A percentile compares a stretch with the other conserved stretches of the same genome.
Conservation (phyloP, 2,113 vertebrate species). For the Ellobius talpinus region DNA sequence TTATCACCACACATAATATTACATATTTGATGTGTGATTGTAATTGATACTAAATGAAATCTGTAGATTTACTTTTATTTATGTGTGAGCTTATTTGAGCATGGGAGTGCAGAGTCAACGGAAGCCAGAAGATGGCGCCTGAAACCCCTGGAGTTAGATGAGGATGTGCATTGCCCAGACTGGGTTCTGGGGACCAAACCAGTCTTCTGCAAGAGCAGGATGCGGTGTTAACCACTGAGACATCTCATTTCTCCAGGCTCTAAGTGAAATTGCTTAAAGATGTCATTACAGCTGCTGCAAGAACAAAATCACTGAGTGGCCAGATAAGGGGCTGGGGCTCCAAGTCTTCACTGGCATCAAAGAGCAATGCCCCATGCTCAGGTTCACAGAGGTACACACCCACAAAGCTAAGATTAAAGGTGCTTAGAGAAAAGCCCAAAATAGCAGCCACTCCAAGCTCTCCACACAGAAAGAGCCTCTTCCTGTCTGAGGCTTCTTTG, state of each 20-base stretch:
- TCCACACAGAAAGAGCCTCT: not conserved
- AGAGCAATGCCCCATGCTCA: not conserved
- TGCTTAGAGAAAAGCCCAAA: not conserved
- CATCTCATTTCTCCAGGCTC: not conserved
- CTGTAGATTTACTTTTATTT: not conserved
- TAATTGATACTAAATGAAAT: not conserved
- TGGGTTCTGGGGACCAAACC: not conserved
- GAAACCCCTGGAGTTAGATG: not conserved
- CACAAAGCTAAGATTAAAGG: not conserved
- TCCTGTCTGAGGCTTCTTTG: not conserved
- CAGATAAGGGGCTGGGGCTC: too few relatives aligned
- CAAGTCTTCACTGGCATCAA: not conserved
- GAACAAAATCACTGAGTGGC: not conserved
- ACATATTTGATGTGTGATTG: not conserved
- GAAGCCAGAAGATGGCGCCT: not conserved
- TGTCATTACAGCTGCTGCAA: not conserved
- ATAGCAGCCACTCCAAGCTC: fast-evolving
- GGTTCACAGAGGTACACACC: not conserved
- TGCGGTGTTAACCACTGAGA: not conserved
- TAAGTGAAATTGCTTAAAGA: not conserved
- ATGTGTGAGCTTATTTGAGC: not conserved
- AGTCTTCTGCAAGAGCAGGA: not conserved
- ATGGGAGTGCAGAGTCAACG: not conserved
- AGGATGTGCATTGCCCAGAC: not conserved
- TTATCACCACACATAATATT: not conserved